A percentile compares a stretch with the other conserved stretches of the same genome.
These are phyloP conservation scores for Hirudinaria manillensis DNA, from an alignment of 2,888 invertebrate genomes.

Conservation along the genomic window DNA sequence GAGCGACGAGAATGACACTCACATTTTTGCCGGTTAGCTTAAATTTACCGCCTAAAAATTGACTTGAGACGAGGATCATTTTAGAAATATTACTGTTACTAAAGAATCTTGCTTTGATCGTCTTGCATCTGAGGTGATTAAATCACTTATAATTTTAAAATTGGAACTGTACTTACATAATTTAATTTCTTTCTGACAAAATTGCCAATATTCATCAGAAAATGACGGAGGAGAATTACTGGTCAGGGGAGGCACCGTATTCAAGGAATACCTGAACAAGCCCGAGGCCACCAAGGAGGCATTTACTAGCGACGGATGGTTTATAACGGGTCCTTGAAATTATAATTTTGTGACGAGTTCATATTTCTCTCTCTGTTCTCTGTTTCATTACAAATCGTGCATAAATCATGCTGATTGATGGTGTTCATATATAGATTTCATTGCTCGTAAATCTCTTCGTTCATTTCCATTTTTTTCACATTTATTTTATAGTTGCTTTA, in stretches of 20 bases:
- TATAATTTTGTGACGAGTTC: not conserved
- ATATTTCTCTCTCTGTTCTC: not conserved
- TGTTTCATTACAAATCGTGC: not conserved
- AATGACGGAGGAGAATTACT: conserved; percentile 59
- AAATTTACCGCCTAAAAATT: not conserved
- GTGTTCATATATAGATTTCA: too few relatives aligned
- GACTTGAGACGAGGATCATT: too few relatives aligned
- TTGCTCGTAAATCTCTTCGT: too few relatives aligned
- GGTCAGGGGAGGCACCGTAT: conserved; percentile 66
- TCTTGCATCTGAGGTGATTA: too few relatives aligned
- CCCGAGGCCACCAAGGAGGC: conserved; percentile 65
- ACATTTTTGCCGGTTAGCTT: conserved; percentile 43
- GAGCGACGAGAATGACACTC: conserved; percentile 43
- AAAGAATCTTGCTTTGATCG: too few relatives aligned
- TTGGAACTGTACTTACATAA: not conserved
- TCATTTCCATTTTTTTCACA: too few relatives aligned
- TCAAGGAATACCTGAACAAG: conserved; percentile 72
- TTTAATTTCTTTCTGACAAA: not conserved
- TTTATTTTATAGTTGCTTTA: too few relatives aligned
- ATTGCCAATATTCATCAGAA: conserved; percentile 1
- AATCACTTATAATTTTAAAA: not conserved
- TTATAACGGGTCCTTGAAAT: conserved; percentile 67
- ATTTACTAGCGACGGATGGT: conserved; percentile 77
- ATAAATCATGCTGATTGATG: too few relatives aligned
- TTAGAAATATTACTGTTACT: too few relatives aligned